Evolutionary conservation across 2,797 vertebrate species (phyloP).

Genomic region (Pipistrellus kuhlii): DNA sequence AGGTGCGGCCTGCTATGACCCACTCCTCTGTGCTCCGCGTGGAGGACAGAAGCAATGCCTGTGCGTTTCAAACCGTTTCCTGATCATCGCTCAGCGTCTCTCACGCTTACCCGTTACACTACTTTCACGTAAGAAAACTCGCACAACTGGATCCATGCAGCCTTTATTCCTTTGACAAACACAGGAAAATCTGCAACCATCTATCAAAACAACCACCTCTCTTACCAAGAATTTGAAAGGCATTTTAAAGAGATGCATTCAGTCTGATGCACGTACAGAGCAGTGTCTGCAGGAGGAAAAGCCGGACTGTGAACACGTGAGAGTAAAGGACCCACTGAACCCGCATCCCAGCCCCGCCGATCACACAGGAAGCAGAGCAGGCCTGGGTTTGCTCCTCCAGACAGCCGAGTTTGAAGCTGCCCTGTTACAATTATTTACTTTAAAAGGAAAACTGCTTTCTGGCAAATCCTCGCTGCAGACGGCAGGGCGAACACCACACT

Average conservation of each 20-base stretch:
- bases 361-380: background rate
- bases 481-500: conserved; percentile 24
- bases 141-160: conserved; percentile 78
- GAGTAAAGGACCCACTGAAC: conserved; percentile 65
- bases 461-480: conserved; percentile 60
- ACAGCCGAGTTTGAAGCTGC: background rate
- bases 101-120: background rate
- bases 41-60: background rate
- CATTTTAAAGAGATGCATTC: conserved; percentile 85
- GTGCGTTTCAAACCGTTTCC: background rate
- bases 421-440: conserved; percentile 58
- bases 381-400: conserved; percentile 40
- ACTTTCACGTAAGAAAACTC: background rate
- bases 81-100: background rate
- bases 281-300: conserved; percentile 81
- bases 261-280: conserved; percentile 84
- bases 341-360: conserved; percentile 43
- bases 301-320: conserved; percentile 75
- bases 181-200: conserved; percentile 85
- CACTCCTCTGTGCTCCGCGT: background rate
- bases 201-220: conserved; percentile 86
- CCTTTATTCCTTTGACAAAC: conserved; percentile 87
- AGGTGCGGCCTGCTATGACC: conserved; percentile 31
- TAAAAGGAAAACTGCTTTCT: conserved; percentile 44
- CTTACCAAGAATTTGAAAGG: conserved; percentile 84